A percentile compares a stretch with the other conserved stretches of the same genome.
Conservation (phyloP, 1,140 invertebrate species). For the Maniola jurtina region DNA sequence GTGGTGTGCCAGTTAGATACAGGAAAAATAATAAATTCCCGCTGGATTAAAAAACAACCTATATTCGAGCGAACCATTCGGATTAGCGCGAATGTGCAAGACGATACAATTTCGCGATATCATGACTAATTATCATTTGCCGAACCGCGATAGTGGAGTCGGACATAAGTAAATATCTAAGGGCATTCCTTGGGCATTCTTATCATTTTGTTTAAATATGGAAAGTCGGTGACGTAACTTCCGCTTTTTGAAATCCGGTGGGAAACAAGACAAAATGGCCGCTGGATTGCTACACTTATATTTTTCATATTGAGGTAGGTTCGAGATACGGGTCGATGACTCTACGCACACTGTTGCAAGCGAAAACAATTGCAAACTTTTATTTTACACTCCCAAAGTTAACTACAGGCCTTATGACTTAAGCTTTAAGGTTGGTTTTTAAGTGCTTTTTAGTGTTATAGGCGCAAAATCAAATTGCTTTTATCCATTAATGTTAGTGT, state of each 20-base stretch:
- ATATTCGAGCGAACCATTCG: no score
- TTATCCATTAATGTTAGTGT: slow-evolving; percentile 63
- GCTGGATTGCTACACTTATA: slow-evolving; percentile 52
- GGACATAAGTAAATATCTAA: neutral
- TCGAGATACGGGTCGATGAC: slow-evolving; percentile 68
- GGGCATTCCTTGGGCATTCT: neutral
- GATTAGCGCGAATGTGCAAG: no score
- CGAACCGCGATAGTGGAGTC: no score
- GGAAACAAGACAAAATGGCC: slow-evolving; percentile 34
- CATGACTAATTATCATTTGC: no score
- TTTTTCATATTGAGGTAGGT: slow-evolving; percentile 74
- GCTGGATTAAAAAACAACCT: no score
- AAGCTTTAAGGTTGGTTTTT: slow-evolving; percentile 35
- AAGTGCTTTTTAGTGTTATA: neutral
- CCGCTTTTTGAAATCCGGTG: slow-evolving; percentile 18
- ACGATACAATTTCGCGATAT: no score
- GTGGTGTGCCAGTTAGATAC: no score
- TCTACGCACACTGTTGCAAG: slow-evolving; percentile 38
- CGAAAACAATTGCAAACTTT: slow-evolving; percentile 21
- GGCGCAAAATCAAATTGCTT: slow-evolving; percentile 21
- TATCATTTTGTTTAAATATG: slow-evolving; percentile 17
- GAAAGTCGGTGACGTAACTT: slow-evolving; percentile 27
- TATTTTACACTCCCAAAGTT: slow-evolving; percentile 2
- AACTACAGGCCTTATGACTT: slow-evolving; percentile 12
- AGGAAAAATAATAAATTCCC: no score